These are phyloP conservation scores for Pectinophora gossypiella DNA, from an alignment of 1,140 invertebrate species.

Conservation along the genomic window DNA sequence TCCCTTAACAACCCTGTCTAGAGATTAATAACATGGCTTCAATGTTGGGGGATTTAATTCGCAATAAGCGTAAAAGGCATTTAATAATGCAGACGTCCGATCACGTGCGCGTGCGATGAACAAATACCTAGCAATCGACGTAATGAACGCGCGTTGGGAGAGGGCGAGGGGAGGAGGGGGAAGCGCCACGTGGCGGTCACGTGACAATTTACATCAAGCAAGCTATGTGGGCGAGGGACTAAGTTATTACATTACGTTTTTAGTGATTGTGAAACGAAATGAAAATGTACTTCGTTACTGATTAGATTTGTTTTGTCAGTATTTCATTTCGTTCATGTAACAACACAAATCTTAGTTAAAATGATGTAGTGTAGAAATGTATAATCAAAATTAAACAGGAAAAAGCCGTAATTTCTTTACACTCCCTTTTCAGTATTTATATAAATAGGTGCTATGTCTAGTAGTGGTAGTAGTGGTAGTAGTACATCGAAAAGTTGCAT, in stretches of 20 bases:
- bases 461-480: too few species aligned
- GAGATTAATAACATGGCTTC: slow-evolving; percentile 48
- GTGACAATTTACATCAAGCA: slow-evolving; percentile 57
- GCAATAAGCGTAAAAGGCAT: slow-evolving; percentile 73
- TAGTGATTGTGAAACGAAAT: slow-evolving; percentile 9
- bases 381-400: too few species aligned
- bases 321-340: too few species aligned
- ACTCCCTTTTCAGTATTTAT: too few species aligned
- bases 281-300: too few species aligned
- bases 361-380: too few species aligned
- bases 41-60: slow-evolving; percentile 47
- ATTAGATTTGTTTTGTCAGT: too few species aligned
- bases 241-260: slow-evolving; percentile 36
- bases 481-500: too few species aligned
- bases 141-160: slow-evolving; percentile 50
- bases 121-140: slow-evolving; percentile 60
- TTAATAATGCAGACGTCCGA: slow-evolving; percentile 71
- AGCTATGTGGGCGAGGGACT: slow-evolving; percentile 28
- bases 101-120: slow-evolving; percentile 46
- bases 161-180: slow-evolving; percentile 15
- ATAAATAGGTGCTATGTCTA: too few species aligned
- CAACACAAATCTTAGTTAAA: too few species aligned
- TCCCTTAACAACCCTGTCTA: slow-evolving; percentile 31
- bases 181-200: slow-evolving; percentile 50
- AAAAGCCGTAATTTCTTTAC: too few species aligned